A percentile compares a stretch with the other conserved stretches of the same genome.
Evolutionary conservation across 2,113 vertebrate genomes (phyloP).

Genomic region (Platichthys stellatus): DNA sequence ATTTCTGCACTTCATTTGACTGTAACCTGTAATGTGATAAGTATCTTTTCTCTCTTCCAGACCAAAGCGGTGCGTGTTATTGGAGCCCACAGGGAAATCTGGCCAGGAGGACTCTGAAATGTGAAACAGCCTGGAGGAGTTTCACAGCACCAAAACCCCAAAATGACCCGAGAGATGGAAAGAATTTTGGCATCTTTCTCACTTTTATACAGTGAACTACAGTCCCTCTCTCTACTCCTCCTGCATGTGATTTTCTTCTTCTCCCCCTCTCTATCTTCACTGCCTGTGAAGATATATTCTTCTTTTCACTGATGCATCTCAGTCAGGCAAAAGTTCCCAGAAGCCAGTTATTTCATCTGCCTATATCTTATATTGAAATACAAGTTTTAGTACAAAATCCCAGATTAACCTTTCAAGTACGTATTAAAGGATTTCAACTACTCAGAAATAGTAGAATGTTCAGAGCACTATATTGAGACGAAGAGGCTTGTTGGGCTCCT

Average conservation of each 20-base stretch:
- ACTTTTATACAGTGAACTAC: conserved; percentile 27
- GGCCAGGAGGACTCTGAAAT: conserved; percentile 38
- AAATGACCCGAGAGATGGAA: conserved; percentile 54
- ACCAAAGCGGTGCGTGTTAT: conserved; percentile 25
- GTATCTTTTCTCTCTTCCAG: conserved; percentile 21
- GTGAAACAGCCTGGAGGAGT: conserved; percentile 23
- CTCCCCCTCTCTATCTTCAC: conserved; percentile 9
- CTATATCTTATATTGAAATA: not conserved
- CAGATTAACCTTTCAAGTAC: not conserved
- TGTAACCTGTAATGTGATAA: conserved; percentile 49
- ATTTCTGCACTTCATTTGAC: conserved; percentile 23
- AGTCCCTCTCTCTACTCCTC: conserved; percentile 2
- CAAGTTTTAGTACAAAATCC: not conserved
- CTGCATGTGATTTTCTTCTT: conserved; percentile 28
- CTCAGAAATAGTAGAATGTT: no score
- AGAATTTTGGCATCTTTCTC: conserved; percentile 50
- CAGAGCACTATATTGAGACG: no score
- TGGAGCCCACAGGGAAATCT: conserved; percentile 12
- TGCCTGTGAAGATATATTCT: conserved; percentile 33
- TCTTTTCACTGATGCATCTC: conserved; percentile 38
- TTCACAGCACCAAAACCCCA: conserved; percentile 44
- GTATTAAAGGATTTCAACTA: no score
- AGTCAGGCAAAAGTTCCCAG: conserved; percentile 34
- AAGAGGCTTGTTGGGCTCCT: no score
- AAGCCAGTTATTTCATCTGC: conserved; percentile 12